Percentiles rank a stretch among this genome's conserved stretches.
These are phyloP conservation scores for Lasioglossum malachurum DNA, from an alignment of 2,888 invertebrate genomes.

Conservation along the genomic window DNA sequence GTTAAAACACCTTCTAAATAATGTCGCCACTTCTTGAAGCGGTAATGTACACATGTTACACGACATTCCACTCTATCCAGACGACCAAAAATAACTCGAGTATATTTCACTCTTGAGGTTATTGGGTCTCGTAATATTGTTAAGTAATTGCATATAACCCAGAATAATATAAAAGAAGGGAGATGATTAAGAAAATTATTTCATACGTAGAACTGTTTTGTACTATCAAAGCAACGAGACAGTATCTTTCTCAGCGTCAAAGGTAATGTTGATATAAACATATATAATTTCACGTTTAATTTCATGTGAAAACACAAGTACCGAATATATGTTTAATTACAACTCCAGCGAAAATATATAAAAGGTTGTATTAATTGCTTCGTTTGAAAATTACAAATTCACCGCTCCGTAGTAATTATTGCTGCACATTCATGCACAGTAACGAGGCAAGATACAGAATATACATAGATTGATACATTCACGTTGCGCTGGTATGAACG, in stretches of 20 bases:
- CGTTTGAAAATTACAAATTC: background rate
- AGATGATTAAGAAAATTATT: background rate
- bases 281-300: background rate
- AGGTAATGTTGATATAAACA: too few relatives aligned
- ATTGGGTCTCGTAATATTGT: background rate
- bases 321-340: slow-evolving; percentile 2
- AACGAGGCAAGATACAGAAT: background rate
- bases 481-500: background rate
- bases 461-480: slow-evolving; percentile 9
- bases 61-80: slow-evolving; percentile 38
- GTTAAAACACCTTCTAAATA: slow-evolving; percentile 19
- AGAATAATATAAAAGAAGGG: background rate
- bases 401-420: background rate
- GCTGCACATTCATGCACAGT: background rate
- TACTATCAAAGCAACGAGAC: too few relatives aligned
- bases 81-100: slow-evolving; percentile 34
- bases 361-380: background rate
- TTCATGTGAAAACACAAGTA: background rate
- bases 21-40: slow-evolving; percentile 32
- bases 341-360: background rate
- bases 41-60: slow-evolving; percentile 26
- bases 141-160: background rate
- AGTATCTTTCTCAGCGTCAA: too few relatives aligned
- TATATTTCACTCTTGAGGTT: slow-evolving; percentile 38
- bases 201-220: too few relatives aligned